phyloP scores from a whole-genome alignment of 2,888 invertebrate species.

The Ischnura elegans region DNA sequence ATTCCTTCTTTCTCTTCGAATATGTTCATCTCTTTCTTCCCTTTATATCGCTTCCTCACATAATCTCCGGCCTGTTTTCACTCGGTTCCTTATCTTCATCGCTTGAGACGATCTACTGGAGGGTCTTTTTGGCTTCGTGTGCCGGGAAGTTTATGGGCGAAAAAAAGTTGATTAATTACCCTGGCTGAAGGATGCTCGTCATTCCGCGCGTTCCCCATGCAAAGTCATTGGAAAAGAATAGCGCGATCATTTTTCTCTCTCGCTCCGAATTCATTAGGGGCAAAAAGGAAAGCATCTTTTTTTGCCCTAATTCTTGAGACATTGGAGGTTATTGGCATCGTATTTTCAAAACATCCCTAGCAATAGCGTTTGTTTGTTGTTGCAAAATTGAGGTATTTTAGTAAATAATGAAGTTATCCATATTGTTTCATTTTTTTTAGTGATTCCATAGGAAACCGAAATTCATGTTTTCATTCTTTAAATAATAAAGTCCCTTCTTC shows the following conservation, averaged over 20 bases:
- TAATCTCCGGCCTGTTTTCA: not conserved
- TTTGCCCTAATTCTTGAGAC: not conserved
- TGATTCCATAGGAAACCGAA: too few relatives aligned
- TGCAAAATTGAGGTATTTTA: too few relatives aligned
- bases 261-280: not conserved
- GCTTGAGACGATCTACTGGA: not conserved
- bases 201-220: not conserved
- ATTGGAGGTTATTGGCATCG: not conserved
- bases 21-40: not conserved
- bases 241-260: not conserved
- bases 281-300: not conserved
- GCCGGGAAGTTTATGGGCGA: not conserved
- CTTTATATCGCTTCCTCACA: not conserved
- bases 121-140: not conserved
- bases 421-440: too few relatives aligned
- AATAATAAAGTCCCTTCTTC: too few relatives aligned
- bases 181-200: not conserved
- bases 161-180: constrained; percentile 17
- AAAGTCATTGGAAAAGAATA: not conserved
- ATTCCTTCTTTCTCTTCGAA: not conserved
- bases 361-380: too few relatives aligned
- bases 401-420: too few relatives aligned
- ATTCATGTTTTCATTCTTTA: too few relatives aligned
- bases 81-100: not conserved
- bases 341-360: too few relatives aligned